phyloP scores from a whole-genome alignment of 2,113 vertebrate species.

The Cromileptes altivelis region DNA sequence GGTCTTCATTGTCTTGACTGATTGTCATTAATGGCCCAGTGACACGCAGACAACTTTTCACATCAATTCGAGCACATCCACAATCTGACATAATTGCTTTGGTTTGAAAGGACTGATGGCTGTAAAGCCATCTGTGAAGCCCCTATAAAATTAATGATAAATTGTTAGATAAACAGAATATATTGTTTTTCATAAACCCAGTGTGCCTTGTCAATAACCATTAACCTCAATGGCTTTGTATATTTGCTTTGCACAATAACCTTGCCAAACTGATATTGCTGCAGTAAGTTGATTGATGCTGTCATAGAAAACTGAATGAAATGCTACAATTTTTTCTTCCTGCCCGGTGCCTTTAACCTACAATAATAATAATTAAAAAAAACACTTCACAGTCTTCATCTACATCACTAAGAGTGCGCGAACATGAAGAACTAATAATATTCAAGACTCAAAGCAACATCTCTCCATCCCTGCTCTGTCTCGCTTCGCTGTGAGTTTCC shows the following conservation, averaged over 20 bases:
- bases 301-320: neutral
- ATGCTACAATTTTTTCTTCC: constrained; percentile 1
- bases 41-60: constrained; percentile 10
- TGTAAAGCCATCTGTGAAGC: constrained; percentile 16
- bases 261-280: neutral
- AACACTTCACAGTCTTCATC: too few relatives aligned
- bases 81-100: constrained; percentile 20
- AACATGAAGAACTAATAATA: neutral
- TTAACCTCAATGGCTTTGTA: neutral
- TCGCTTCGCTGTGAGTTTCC: neutral
- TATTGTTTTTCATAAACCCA: constrained; percentile 5
- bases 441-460: constrained; percentile 1
- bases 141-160: constrained; percentile 16
- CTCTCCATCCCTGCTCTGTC: neutral
- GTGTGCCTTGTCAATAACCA: neutral
- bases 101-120: neutral
- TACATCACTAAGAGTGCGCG: neutral
- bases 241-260: constrained; percentile 11
- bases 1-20: constrained; percentile 16
- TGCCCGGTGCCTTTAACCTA: neutral
- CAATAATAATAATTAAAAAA: neutral
- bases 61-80: neutral
- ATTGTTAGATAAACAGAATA: neutral
- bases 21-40: constrained; percentile 36
- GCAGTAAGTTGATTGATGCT: neutral